Conservation (phyloP, 2,888 invertebrate genomes). For the Spatulosminthurus flaviceps region DNA sequence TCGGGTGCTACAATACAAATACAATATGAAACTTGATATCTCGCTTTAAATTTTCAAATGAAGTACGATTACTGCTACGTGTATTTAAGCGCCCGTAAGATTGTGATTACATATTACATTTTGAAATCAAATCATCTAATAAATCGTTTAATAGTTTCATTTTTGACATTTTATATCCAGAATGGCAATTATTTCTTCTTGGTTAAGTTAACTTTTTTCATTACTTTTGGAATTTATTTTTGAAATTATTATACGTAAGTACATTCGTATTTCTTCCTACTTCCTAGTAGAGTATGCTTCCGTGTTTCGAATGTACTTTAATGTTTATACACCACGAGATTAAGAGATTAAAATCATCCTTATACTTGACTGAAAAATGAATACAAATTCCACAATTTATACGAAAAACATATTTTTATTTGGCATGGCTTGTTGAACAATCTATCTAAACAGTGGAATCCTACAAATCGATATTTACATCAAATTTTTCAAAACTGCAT, state of each 20-base stretch:
- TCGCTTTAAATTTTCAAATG: neutral
- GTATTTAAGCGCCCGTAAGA: conserved; percentile 24
- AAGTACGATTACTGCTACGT: neutral
- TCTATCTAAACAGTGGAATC: too few relatives aligned
- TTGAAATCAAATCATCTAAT: conserved; percentile 19
- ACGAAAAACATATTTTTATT: too few relatives aligned
- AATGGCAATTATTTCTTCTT: neutral
- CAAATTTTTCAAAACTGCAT: too few relatives aligned
- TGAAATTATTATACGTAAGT: neutral
- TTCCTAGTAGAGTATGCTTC: neutral
- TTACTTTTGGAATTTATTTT: too few relatives aligned
- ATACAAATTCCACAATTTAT: too few relatives aligned
- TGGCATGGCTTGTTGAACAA: too few relatives aligned
- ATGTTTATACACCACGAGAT: too few relatives aligned
- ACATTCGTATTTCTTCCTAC: neutral
- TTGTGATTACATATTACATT: conserved; percentile 31
- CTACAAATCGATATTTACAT: too few relatives aligned
- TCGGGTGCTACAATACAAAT: conserved; percentile 25
- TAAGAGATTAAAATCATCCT: too few relatives aligned
- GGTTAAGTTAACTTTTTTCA: neutral
- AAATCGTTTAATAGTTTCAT: conserved; percentile 24
- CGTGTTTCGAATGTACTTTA: too few relatives aligned
- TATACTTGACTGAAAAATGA: too few relatives aligned
- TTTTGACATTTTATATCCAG: conserved; percentile 24
- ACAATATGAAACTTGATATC: neutral